Evolutionary conservation across 2,797 vertebrate species (phyloP).

Genomic region (Thamnophis elegans): DNA sequence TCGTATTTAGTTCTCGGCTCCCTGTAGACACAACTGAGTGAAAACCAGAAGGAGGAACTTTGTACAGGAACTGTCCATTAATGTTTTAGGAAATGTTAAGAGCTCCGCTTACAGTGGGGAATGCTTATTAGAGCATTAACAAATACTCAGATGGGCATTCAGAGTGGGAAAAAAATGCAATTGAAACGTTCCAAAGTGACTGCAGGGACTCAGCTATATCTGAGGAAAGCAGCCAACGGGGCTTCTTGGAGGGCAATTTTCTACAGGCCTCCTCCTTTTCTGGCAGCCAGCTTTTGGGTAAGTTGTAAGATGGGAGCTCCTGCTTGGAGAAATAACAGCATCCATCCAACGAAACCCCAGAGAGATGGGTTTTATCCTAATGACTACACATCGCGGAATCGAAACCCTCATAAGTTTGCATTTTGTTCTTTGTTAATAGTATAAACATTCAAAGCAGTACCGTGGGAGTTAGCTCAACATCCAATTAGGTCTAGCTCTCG

Average conservation of each 20-base stretch:
- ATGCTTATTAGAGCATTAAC: conserved; percentile 58
- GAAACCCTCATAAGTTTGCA: not conserved
- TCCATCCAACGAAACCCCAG: conserved; percentile 19
- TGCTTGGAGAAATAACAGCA: not conserved
- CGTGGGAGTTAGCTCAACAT: not conserved
- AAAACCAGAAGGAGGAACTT: not conserved
- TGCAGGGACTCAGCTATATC: conserved; percentile 27
- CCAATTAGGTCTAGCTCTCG: not conserved
- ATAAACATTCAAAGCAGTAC: not conserved
- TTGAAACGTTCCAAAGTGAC: conserved; percentile 48
- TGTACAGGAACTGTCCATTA: conserved; percentile 39
- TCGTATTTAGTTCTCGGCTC: not conserved
- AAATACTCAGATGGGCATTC: conserved; percentile 46
- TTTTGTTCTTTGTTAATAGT: conserved; percentile 8
- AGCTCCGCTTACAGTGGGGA: conserved; percentile 60
- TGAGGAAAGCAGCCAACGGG: conserved; percentile 36
- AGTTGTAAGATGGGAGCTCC: conserved; percentile 15
- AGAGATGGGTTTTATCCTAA: conserved; percentile 3
- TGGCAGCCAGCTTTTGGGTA: conserved; percentile 1
- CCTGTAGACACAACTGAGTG: not conserved
- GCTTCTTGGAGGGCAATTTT: conserved; percentile 11
- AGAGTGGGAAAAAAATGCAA: conserved; percentile 42
- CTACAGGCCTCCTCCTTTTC: conserved; percentile 10
- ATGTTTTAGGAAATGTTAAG: conserved; percentile 62
- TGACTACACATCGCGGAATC: not conserved